These are phyloP conservation scores for Morpho achilles DNA, from an alignment of 2,888 invertebrate species.

Conservation along the genomic window DNA sequence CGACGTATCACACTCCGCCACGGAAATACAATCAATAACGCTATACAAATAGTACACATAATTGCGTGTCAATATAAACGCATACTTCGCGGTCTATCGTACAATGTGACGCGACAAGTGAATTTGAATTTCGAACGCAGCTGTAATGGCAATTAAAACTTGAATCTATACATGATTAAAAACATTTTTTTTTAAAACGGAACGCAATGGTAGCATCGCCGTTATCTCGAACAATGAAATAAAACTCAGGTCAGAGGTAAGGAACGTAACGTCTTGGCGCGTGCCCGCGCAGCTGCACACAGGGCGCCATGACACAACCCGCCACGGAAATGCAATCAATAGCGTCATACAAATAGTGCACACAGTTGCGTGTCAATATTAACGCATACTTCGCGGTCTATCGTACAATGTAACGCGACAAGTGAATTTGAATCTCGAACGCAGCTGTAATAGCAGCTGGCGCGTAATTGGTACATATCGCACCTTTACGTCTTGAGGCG, in stretches of 20 bases:
- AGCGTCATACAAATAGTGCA: not conserved
- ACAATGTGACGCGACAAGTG: slow-evolving; percentile 9
- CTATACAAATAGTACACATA: not conserved
- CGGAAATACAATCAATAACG: not conserved
- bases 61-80: not conserved
- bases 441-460: slow-evolving; percentile 41
- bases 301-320: not conserved
- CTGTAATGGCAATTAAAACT: not conserved
- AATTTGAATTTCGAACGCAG: slow-evolving; percentile 26
- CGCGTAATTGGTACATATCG: slow-evolving; percentile 27
- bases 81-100: slow-evolving; percentile 1
- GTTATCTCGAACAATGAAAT: slow-evolving; percentile 21
- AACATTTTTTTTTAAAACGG: slow-evolving; percentile 16
- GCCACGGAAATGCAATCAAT: not conserved
- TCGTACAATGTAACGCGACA: slow-evolving; percentile 12
- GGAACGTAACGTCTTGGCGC: slow-evolving; percentile 27
- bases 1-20: not conserved
- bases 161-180: slow-evolving; percentile 5
- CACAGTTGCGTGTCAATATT: not conserved
- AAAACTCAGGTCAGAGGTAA: slow-evolving; percentile 43
- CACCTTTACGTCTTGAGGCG: slow-evolving; percentile 35
- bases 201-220: slow-evolving; percentile 22
- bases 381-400: slow-evolving; percentile 4
- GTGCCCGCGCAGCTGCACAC: slow-evolving; percentile 26
- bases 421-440: slow-evolving; percentile 30